phyloP scores from a whole-genome alignment of 2,888 invertebrate genomes.

The Bellardia bayeri region DNA sequence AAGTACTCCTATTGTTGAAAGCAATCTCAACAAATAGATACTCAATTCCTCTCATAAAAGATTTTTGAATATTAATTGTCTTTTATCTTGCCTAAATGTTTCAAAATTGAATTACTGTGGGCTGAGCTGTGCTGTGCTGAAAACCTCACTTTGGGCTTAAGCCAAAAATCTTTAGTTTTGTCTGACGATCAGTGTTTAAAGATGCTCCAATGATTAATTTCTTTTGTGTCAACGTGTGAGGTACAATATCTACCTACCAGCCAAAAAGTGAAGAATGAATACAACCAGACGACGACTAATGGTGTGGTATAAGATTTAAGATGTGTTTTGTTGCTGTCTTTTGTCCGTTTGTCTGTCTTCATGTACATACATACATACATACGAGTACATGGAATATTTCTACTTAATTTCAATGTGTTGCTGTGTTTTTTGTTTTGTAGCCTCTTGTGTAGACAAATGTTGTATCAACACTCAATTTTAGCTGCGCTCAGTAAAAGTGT shows the following conservation, averaged over 20 bases:
- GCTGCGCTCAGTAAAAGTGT: conserved; percentile 19
- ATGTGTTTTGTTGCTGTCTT: conserved; percentile 37
- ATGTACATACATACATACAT: background rate
- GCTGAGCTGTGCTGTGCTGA: background rate
- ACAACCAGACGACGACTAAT: background rate
- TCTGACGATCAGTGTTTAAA: conserved; percentile 1
- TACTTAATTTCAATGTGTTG: conserved; percentile 42
- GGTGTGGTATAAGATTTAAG: conserved; percentile 52
- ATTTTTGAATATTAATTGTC: conserved; percentile 2
- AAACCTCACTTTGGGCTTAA: conserved; percentile 17
- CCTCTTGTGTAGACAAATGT: conserved; percentile 57
- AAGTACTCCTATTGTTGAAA: background rate
- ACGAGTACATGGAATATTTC: background rate
- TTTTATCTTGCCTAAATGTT: conserved; percentile 9
- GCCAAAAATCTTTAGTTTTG: conserved; percentile 11
- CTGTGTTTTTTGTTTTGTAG: conserved; percentile 23
- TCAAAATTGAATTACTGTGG: conserved; percentile 13
- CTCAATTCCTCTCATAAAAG: background rate
- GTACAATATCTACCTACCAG: conserved; percentile 52
- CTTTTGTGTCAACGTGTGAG: conserved; percentile 69
- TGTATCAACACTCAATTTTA: conserved; percentile 57
- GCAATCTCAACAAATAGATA: background rate
- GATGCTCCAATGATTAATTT: conserved; percentile 66
- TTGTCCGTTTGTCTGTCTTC: conserved; percentile 3
- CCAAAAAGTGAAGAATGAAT: background rate